Evolutionary conservation across 2,888 invertebrate species (phyloP).

Genomic region (Lepidochrysops patricia): DNA sequence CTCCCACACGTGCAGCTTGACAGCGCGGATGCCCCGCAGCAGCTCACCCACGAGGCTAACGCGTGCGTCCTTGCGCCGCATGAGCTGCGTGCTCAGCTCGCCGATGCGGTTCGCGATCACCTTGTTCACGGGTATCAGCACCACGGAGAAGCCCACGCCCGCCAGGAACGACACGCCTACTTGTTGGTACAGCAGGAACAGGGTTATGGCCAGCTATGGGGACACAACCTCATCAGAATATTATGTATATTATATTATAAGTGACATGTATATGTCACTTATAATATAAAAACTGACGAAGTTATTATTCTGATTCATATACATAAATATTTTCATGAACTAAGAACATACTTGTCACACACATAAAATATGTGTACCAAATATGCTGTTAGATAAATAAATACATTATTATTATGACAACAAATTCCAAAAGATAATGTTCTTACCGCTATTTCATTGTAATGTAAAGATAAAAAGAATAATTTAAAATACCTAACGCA

Average conservation of each 20-base stretch:
- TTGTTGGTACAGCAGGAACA: constrained; percentile 89
- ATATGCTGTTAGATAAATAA: neutral
- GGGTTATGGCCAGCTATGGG: constrained; percentile 83
- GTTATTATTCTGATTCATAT: no score
- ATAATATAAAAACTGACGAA: no score
- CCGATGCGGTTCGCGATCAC: constrained; percentile 92
- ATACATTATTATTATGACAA: no score
- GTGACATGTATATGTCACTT: no score
- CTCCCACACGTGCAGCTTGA: constrained; percentile 97
- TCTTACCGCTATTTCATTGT: neutral
- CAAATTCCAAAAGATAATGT: neutral
- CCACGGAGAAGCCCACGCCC: constrained; percentile 88
- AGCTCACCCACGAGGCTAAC: constrained; percentile 91
- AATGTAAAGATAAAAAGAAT: no score
- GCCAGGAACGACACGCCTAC: constrained; percentile 93
- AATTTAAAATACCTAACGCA: no score
- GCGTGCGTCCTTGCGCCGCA: constrained; percentile 92
- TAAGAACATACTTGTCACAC: neutral
- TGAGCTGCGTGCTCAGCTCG: constrained; percentile 86
- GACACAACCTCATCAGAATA: neutral
- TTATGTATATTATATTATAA: no score
- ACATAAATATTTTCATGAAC: no score
- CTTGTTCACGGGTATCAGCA: constrained; percentile 95
- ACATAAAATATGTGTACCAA: no score
- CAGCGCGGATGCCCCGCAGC: constrained; percentile 88